phyloP scores from a whole-genome alignment of 2,113 vertebrate genomes.

The Hippolais icterina region DNA sequence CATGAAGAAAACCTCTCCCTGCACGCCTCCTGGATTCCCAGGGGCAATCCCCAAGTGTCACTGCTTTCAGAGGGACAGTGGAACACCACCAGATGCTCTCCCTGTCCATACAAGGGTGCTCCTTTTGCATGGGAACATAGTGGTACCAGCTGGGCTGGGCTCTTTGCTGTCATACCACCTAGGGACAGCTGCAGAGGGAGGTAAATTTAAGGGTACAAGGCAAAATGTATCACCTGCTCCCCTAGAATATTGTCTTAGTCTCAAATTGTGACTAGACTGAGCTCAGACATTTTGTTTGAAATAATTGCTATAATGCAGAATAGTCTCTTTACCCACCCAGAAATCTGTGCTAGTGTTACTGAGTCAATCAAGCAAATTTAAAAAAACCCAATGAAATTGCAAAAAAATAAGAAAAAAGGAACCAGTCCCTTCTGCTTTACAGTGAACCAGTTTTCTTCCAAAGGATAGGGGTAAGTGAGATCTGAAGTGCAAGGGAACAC shows the following conservation, averaged over 20 bases:
- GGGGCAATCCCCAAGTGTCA: background rate
- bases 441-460: background rate
- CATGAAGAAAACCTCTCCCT: background rate
- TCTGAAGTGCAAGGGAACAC: background rate
- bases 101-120: background rate
- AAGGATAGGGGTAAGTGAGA: background rate
- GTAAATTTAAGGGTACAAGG: background rate
- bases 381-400: background rate
- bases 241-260: background rate
- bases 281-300: background rate
- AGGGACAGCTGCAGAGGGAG: background rate
- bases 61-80: background rate
- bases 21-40: background rate
- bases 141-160: background rate
- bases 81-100: background rate
- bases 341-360: background rate
- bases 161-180: background rate
- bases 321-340: background rate
- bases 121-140: background rate
- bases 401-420: background rate
- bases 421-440: background rate
- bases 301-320: background rate
- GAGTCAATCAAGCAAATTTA: background rate
- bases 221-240: background rate
- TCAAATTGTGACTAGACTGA: background rate